These are phyloP conservation scores for Drosophila pachea DNA, from an alignment of 1,140 invertebrate species.

Conservation along the genomic window DNA sequence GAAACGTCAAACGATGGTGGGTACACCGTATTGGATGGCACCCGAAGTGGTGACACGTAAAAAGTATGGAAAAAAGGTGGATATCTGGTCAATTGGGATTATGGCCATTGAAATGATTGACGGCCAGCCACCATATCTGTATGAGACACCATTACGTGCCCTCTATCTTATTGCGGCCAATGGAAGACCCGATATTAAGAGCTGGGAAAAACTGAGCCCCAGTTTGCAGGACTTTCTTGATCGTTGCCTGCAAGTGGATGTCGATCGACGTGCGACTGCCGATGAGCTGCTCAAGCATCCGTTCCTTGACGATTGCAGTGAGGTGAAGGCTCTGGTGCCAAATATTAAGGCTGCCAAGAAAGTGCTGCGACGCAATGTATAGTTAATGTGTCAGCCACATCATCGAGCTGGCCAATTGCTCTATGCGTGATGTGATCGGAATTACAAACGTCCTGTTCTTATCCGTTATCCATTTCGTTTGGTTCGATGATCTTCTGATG, in stretches of 20 bases:
- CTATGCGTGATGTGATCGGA: slow-evolving; percentile 56
- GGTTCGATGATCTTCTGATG: slow-evolving; percentile 23
- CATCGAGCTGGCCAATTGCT: slow-evolving; percentile 66
- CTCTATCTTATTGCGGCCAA: slow-evolving; percentile 97
- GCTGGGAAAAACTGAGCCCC: slow-evolving; percentile 89
- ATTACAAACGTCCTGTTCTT: slow-evolving; percentile 1
- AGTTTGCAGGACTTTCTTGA: slow-evolving; percentile 92
- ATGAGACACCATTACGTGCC: slow-evolving; percentile 95
- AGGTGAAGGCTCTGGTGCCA: slow-evolving; percentile 90
- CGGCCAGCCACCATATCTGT: slow-evolving; percentile 97
- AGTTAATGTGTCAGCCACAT: slow-evolving; percentile 64
- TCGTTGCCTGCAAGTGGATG: slow-evolving; percentile 94
- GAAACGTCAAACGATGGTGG: slow-evolving; percentile 97
- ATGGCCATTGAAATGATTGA: slow-evolving; percentile 99
- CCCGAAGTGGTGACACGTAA: slow-evolving; percentile 93
- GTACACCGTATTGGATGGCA: slow-evolving; percentile 92
- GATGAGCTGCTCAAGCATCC: slow-evolving; percentile 92
- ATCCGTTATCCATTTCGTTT: not conserved
- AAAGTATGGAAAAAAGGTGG: slow-evolving; percentile 93
- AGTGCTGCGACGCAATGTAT: slow-evolving; percentile 75
- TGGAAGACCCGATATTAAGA: slow-evolving; percentile 93
- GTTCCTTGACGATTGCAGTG: slow-evolving; percentile 92
- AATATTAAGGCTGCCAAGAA: slow-evolving; percentile 91
- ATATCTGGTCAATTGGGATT: slow-evolving; percentile 97
- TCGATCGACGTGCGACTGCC: slow-evolving; percentile 91